Evolutionary conservation across 2,113 vertebrate genomes (phyloP), one percentile per base, ranked within the genome.

Genomic region (Aldabrachelys gigantea): DNA sequence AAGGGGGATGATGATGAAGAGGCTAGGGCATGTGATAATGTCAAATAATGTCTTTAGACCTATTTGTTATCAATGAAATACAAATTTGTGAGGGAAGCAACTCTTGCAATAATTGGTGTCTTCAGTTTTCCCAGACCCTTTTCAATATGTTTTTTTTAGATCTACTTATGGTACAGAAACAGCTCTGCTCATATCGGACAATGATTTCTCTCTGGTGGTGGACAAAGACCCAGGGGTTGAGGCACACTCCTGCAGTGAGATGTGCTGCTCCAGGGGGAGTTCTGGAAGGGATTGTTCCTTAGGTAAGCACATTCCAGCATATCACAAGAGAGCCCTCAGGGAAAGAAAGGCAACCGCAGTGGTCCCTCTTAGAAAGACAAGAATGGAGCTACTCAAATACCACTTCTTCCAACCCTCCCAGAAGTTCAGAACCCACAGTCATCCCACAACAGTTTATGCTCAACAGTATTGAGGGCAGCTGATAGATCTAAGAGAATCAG

Each of bases 61-160:
- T 56, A 2, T 1, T 85, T 0, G 1, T 96, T 96, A 81, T 89
- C 84, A 91, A 69, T 81, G 87, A 44, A 59, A 87, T 84, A 56
- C 6, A 84, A 90, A 84, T 6, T 83, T 47, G 54, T 16, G 80
- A 13, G 31, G 31, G 59, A 31, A 35, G 12, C 31, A 62, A 8
- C 13, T 62, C 31, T 35, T 3, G 29, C 29, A 62, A 62, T 35
- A 35, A 35, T 14, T 35, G 29, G 13, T 62, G 31, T 65, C 13
- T 65, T 65, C 27, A 65, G 59, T 31, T 35, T 65, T 35, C 31
- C 59, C 12, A 0, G 59, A 16, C 21, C 69, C 69, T 75, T 92
- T 92, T 92, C 57, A 94, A 4, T 69, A 2, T 79, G 10, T 17
- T 92, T 88, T 88, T 84, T 82, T 53, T 86, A 93, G 89, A 76